Base-by-base conservation (phyloP, 2,888 invertebrate species). In the Tetragonisca angustula region DNA sequence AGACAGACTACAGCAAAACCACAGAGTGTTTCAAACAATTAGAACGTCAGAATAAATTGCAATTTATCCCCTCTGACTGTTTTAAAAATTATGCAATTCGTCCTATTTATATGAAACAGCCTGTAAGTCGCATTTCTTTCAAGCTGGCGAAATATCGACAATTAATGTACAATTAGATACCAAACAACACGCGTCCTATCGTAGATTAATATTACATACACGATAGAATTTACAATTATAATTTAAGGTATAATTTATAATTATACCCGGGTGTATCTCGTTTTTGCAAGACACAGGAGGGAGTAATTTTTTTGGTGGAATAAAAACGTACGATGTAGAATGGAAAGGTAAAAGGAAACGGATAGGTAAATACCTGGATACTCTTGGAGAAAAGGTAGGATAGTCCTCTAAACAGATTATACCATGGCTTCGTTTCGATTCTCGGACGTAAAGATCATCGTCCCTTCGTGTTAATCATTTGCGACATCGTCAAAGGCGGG, bases 401-500 rank as follows among this genome's bases (percentile, higher is more conserved):
- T 19, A 0, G 3, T 43, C n/a, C 43, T 72, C 32, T 75, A 71
- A 64, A 32, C 24, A 72, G 71, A 75, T 75, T 75, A 43, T 67
- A 75, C 36, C 61, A 19, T 50, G 49, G 54, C 59, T 71, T 73
- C 59, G 70, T 74, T 79, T 79, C 79, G 54, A 72, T 71, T 83
- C 19, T 17, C 27, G 11, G 52, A 43, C 49, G 52, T 59, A 64
- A 82, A 79, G 43, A 52, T 17, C 71, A 19, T n/a, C 56, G 61
- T 27, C 59, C 24, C n/a, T 21, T 68, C 50, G 73, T 67, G 68
- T 75, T 79, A 83, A 84, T 75, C 32, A 83, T 79, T 72, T 65
- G 62, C 71, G 24, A 68, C 49, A 27, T 36, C 59, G 49, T 70
- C 70, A 72, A 82, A 83, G 56, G 27, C n/a, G 4, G 15, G 54